Evolutionary conservation across 2,113 vertebrate genomes (phyloP).

Genomic region (Empidonax alnorum): DNA sequence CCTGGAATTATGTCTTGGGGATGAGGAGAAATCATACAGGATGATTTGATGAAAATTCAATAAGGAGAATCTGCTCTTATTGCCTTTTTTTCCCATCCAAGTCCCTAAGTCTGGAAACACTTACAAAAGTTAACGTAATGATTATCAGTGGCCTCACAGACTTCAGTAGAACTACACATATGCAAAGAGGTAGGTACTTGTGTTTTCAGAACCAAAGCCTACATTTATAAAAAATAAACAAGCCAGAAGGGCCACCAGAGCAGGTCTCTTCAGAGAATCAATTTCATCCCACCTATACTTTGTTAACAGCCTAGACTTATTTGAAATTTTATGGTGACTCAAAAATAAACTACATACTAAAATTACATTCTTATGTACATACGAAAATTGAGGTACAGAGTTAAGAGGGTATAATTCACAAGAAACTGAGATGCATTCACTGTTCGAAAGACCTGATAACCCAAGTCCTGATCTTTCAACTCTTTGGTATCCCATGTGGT

Average conservation of each 20-base stretch:
- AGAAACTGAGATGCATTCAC: not conserved
- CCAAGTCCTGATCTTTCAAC: not conserved
- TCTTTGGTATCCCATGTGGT: not conserved
- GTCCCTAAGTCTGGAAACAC: conserved; percentile 10
- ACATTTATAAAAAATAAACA: not conserved
- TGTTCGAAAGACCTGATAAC: not conserved
- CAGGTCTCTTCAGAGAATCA: not conserved
- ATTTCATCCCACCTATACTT: not conserved
- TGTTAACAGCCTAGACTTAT: not conserved
- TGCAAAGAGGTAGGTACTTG: not conserved
- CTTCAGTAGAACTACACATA: not conserved
- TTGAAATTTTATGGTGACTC: not conserved
- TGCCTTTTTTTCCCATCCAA: not conserved
- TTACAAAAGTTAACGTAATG: conserved; percentile 20
- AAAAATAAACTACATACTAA: not conserved
- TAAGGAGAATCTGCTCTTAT: not conserved
- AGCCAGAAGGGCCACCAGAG: not conserved
- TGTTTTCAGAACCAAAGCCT: not conserved
- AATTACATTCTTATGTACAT: not conserved
- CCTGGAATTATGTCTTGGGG: not conserved
- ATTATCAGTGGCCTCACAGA: not conserved
- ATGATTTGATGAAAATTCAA: conserved; percentile 25
- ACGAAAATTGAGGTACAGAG: not conserved
- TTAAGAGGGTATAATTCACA: not conserved
- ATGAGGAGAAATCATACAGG: conserved; percentile 25